Base-by-base conservation (phyloP, 2,888 invertebrate species). In the Dyspetes luteomarginatus region DNA sequence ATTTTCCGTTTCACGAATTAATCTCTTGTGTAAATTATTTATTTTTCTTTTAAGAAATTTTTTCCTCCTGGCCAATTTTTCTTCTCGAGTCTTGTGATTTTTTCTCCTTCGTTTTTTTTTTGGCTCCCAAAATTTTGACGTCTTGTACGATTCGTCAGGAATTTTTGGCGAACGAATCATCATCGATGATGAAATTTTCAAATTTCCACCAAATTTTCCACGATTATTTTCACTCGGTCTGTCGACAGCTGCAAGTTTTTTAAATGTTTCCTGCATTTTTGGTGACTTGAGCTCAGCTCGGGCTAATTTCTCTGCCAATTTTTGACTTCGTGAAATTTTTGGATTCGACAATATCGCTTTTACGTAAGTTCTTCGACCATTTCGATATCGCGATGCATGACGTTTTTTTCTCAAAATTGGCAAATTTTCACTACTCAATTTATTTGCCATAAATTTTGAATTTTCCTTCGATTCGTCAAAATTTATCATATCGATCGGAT, bases 251-350 rank as follows among this genome's bases (percentile, higher is more conserved):
- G 78, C 68, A 3, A 89, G 82, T 15, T 85, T 85, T 9, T 83
- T 85, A 4, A 89, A 85, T 4, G 85, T 86, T 24, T 87, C 82
- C 52, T 85, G 87, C 72, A 87, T 84, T 68, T 85, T 83, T 4
- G 86, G 83, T 0, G 89, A 89, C 24, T 82, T 68, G 0, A 89
- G 79, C 15, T 85, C 86, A 1, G 85, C 86, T 4, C 85, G 83
- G 0, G 89, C 88, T 17, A 87, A 78, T 81, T 87, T 87, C 15
- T 83, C 69, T 0, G 88, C 88, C 62, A 89, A 69, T n/a, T 67
- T 26, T 50, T 75, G 79, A 45, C 64, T 72, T 9, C 81, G 22
- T n/a, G 81, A 83, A 9, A 72, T 12, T 45, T 73, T 76, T 4
- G 79, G 72, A 50, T 83, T 82, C 4, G 83, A 52, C 28, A 81